Base-by-base conservation (phyloP, 2,888 invertebrate species). In the Oligia latruncula region DNA sequence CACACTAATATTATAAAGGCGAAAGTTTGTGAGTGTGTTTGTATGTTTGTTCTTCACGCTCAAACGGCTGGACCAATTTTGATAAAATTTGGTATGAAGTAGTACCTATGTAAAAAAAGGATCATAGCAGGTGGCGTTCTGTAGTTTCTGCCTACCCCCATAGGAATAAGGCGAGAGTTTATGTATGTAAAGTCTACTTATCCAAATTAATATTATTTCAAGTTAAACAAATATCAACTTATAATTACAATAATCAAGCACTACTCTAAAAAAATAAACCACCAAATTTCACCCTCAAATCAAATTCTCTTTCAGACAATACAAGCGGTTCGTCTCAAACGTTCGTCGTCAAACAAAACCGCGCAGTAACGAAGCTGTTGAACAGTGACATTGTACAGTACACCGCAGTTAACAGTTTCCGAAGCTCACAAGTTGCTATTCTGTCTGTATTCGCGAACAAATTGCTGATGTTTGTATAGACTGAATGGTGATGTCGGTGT, bases 391-490 rank as follows among this genome's bases (percentile, higher is more conserved):
- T 60, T 60, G 43, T 65, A 70, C 46, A 62, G 5, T 23, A 55
- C 17, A 67, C 80, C 58, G 71, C 85, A 71, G 29, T 29, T 29
- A 29, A 29, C 29, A 29, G 76, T 75, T 85, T 84, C 87, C 87
- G 65, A n/a, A 29, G 62, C 77, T 74, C 72, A 67, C 67, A 86
- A 87, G 80, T 82, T 85, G 9, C 82, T 73, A 80, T 87, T 89
- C 80, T 87, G 67, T 11, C 64, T 74, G 79, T 77, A 70, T 74
- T 79, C 70, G 20, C 40, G 23, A 79, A 83, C 86, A 83, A 89
- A 88, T 89, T 84, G 76, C 68, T 62, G 52, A 23, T 29, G 3
- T 4, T 3, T 46, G 40, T 80, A 65, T 23, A 67, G 17, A 78
- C 20, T 78, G 67, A 72, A 77, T 23, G 35, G 23, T 74, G 46